Conservation (phyloP, 2,888 invertebrate species). For the Lycaena phlaeas region DNA sequence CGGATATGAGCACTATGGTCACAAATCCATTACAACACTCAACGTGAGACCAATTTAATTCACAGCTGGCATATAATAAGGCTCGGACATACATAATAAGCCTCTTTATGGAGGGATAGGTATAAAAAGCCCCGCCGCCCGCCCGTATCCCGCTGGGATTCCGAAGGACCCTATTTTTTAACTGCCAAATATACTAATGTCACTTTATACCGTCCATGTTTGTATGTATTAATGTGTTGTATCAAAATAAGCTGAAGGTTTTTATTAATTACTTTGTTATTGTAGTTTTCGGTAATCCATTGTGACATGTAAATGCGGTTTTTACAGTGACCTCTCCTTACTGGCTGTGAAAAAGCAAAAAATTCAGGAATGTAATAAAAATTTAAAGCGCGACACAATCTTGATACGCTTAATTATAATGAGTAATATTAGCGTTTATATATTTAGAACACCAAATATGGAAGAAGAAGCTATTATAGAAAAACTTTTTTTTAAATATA, state of each 20-base stretch:
- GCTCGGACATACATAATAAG: constrained; percentile 33
- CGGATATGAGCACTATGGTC: constrained; percentile 16
- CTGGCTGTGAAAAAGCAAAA: no score
- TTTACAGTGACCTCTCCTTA: no score
- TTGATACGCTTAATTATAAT: no score
- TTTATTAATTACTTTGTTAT: constrained; percentile 3
- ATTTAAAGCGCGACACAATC: no score
- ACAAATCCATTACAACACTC: constrained; percentile 46
- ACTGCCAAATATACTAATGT: constrained; percentile 49
- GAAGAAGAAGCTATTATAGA: no score
- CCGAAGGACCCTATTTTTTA: constrained; percentile 39
- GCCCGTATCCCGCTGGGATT: constrained; percentile 42
- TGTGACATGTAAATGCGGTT: no score
- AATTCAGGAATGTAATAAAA: no score
- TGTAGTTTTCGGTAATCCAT: neutral
- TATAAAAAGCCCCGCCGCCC: constrained; percentile 36
- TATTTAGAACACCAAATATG: no score
- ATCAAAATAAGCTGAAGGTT: neutral
- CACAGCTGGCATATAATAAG: constrained; percentile 43
- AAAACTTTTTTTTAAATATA: no score
- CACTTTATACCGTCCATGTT: constrained; percentile 51
- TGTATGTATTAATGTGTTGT: constrained; percentile 8
- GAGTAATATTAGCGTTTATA: no score
- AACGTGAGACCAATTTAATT: constrained; percentile 59
- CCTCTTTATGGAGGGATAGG: constrained; percentile 41